Base-by-base conservation (phyloP, 1,140 invertebrate genomes). In the Drosophila kikkawai region DNA sequence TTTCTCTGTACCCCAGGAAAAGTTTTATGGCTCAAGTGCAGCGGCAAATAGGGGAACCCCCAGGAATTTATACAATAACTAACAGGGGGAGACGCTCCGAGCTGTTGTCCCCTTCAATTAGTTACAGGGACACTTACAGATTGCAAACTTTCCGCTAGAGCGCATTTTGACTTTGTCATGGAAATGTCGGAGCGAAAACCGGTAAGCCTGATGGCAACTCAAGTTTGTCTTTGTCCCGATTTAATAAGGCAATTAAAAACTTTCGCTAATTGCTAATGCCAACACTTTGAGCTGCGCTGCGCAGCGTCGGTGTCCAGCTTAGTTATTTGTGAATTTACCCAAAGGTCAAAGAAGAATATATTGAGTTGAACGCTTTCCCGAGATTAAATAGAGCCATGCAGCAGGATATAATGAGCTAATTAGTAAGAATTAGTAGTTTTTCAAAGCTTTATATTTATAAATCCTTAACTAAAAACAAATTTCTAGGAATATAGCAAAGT, bases 171-270 rank as follows among this genome's bases (percentile, higher is more conserved):
- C 41, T 65, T 79, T 63, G 53, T 36, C 61, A 58, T 50, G 44
- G 56, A 60, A 68, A 66, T 60, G 26, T 19, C 13, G 34, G 15
- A n/a, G n/a, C 5, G 7, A 39, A 39, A 66, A 37, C 41, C 41
- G 32, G 36, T 7, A 15, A 47, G 22, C 53, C 47, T 42, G 61
- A 58, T 39, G 29, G 50, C 13, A 15, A 45, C 42, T 17, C 7
- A 44, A 47, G 44, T 87, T 88, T 69, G 59, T 74, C 71, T 70
- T 80, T 74, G 59, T 86, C 34, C 70, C 65, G 71, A 86, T 85
- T 86, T 86, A 86, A 85, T 85, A 70, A 77, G 71, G 79, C 76
- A 80, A 91, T 90, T 86, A 91, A 80, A 85, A 90, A 86, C 66
- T 90, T 90, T 86, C 29, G 63, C 79, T 91, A 91, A 86, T 80